Evolutionary conservation across 2,888 invertebrate genomes (phyloP), one percentile per base, ranked within the genome.

Genomic region (Apodemia duryi): DNA sequence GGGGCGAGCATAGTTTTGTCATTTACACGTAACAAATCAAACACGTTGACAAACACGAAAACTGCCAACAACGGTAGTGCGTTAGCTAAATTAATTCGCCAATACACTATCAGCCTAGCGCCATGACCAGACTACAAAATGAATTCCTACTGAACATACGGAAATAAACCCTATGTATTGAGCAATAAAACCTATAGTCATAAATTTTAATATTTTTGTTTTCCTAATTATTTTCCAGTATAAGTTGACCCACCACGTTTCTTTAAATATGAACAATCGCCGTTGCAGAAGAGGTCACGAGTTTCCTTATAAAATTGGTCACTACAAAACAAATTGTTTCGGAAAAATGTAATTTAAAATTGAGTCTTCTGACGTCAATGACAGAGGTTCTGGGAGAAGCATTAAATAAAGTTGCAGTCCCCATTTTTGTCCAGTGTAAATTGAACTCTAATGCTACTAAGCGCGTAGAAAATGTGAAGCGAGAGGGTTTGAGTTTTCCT

Each of bases 61-160:
- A 43, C 9, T 10, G 10, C 52, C 6, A 51, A 51, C 28, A 57
- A 13, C 54, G 11, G 54, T 28, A 54, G 29, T 57, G 29, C 28
- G 54, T 63, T 60, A 71, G 70, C 75, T 70, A 80, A 80, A 81
- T 82, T 78, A 79, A 80, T 79, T 81, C 77, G 73, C 74, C 69
- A 69, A 70, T 61, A 77, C 74, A 74, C 75, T 72, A 74, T 74
- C 68, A 77, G 74, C 80, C 72, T 74, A 70, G 74, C 70, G 75
- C 73, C 75, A 72, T 75, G 75, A 73, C 74, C 73, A 74, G 72
- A 70, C 69, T 60, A 29, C 51, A 66, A 66, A 68, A 72, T 43
- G 38, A 28, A 28, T 11, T 54, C 5, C 9, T 32, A 32, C 21
- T 63, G 2, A 38, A 54, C 49, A 63, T 13, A 21, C 11, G 13